Evolutionary conservation across 2,888 invertebrate genomes (phyloP), one percentile per base, ranked within the genome.

Genomic region (Diachrysia chrysitis): DNA sequence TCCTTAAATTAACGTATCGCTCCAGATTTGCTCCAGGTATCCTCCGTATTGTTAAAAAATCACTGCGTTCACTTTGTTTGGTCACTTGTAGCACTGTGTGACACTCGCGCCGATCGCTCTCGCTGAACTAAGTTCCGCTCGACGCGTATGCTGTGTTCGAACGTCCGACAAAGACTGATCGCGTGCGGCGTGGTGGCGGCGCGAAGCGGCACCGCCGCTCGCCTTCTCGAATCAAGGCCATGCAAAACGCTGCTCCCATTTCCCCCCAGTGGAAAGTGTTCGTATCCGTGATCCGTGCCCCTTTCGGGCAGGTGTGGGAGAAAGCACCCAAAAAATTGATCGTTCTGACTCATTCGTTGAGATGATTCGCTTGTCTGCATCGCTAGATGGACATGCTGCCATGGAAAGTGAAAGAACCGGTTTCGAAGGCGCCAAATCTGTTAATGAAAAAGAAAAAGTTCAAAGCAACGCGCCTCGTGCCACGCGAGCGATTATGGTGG

Each of bases 301-400:
- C 90, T 92, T 92, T 90, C 90, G 90, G 90, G 87, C 94, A 94
- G 93, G 94, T 93, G 93, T 92, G 92, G 92, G 94, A 93, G 94
- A 94, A 94, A 94, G 94, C 94, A 94, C 91, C 92, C 85, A 91
- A 94, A 93, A 91, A 92, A 91, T 86, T 87, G 85, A 91, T 87
- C 85, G 85, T 86, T 93, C 88, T 92, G 94, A 94, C 87, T 94
- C 94, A 94, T 89, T 89, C 89, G 87, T 64, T 82, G 83, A 86
- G 90, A 92, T 91, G 90, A 90, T 90, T 88, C 87, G 87, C 73
- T 85, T 78, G 83, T 83, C 86, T 84, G 82, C 86, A 83, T 77
- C 78, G 83, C 74, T 83, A 81, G 82, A 79, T 79, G 76, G 82
- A 78, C 71, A 74, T 69, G 73, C 82, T 79, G 82, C 69, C 75